These are phyloP conservation scores for Mellilla xanthometata DNA, from an alignment of 2,888 invertebrate genomes.

Conservation along the genomic window DNA sequence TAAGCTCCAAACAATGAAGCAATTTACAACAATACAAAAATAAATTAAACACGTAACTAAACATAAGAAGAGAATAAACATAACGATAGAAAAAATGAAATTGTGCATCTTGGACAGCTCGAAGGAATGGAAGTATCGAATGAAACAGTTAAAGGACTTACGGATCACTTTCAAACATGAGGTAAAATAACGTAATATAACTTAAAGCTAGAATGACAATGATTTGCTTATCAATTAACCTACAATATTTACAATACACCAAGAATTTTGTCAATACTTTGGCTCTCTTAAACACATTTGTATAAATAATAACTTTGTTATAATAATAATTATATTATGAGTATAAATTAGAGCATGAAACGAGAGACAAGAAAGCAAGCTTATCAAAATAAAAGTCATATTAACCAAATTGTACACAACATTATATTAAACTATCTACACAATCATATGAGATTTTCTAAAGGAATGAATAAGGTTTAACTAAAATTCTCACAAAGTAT, in stretches of 20 bases:
- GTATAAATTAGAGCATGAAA: constrained; percentile 43
- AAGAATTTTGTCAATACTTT: constrained; percentile 63
- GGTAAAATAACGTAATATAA: constrained; percentile 62
- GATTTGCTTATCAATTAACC: constrained; percentile 47
- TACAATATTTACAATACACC: constrained; percentile 71
- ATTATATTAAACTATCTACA: constrained; percentile 60
- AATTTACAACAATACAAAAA: constrained; percentile 31
- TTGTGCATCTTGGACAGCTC: constrained; percentile 68
- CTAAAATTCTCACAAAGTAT: constrained; percentile 61
- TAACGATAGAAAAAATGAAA: constrained; percentile 26
- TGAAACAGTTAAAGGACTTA: no score
- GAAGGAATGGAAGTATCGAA: constrained; percentile 38
- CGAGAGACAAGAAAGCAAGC: constrained; percentile 51
- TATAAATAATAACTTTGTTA: constrained; percentile 23
- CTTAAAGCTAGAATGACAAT: constrained; percentile 63
- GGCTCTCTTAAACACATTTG: constrained; percentile 60
- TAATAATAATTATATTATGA: constrained; percentile 67
- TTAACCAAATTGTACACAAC: constrained; percentile 58
- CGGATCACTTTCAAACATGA: constrained; percentile 39
- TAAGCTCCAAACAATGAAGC: constrained; percentile 32
- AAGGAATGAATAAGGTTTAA: constrained; percentile 54
- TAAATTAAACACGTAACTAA: constrained; percentile 15
- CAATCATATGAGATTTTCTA: constrained; percentile 55
- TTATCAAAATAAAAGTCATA: constrained; percentile 40
- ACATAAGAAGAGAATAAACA: constrained; percentile 10